These are phyloP conservation scores for Trichonephila clavipes DNA, from an alignment of 1,140 invertebrate genomes.

Conservation along the genomic window DNA sequence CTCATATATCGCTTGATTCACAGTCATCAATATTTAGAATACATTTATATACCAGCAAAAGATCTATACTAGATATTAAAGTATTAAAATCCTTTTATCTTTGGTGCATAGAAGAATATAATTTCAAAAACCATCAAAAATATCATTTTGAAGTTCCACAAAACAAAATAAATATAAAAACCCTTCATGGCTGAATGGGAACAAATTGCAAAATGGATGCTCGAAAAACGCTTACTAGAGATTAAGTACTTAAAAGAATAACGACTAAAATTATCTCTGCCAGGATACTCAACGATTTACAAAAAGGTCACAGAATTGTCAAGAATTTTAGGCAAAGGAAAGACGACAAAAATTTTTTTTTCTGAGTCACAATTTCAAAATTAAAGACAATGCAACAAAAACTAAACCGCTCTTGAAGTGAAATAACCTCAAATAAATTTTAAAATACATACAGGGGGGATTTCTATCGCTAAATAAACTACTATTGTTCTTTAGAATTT, in stretches of 20 bases:
- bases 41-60: too few species aligned
- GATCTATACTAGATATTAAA: too few species aligned
- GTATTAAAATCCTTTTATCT: background rate
- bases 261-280: conserved; percentile 3
- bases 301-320: conserved; percentile 2
- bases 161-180: background rate
- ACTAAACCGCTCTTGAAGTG: background rate
- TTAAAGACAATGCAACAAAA: conserved; percentile 24
- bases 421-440: conserved; percentile 28
- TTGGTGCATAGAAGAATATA: background rate
- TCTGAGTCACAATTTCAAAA: background rate
- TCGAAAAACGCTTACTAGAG: background rate
- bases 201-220: conserved; percentile 4
- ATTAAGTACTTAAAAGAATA: conserved; percentile 36
- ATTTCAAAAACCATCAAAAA: background rate
- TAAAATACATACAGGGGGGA: background rate
- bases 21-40: too few species aligned
- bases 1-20: too few species aligned
- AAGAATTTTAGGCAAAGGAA: background rate
- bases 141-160: background rate
- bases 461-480: too few species aligned
- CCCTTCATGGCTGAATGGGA: background rate
- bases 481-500: background rate
- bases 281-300: conserved; percentile 2
- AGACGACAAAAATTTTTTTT: background rate